These are phyloP conservation scores for Ascaphus truei DNA, from an alignment of 2,113 vertebrate species.

Conservation along the genomic window DNA sequence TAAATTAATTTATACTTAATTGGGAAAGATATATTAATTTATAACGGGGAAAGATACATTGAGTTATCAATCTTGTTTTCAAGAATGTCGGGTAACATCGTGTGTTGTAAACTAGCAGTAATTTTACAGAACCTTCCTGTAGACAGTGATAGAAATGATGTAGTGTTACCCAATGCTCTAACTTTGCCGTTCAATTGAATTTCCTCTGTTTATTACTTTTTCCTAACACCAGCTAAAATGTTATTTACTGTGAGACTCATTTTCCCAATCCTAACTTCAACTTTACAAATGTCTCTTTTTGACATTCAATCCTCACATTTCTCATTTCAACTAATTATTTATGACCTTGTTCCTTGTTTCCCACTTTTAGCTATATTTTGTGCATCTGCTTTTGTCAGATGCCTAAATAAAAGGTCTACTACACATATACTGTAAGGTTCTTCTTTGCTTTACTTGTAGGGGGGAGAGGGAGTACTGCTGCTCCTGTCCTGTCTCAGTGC, in stretches of 20 bases:
- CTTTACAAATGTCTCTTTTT: constrained; percentile 4
- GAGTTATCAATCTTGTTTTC: constrained; percentile 14
- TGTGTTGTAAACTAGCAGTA: too few species aligned
- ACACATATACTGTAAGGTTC: too few species aligned
- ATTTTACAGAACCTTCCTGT: constrained; percentile 8
- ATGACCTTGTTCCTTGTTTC: too few species aligned
- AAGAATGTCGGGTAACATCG: not conserved
- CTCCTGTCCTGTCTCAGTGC: too few species aligned
- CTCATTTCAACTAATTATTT: too few species aligned
- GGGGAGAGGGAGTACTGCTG: too few species aligned
- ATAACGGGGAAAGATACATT: constrained; percentile 2
- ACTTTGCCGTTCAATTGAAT: constrained; percentile 15
- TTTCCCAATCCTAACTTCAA: not conserved
- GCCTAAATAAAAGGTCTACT: too few species aligned
- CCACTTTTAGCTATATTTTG: not conserved
- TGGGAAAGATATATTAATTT: too few species aligned
- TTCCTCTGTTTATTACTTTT: constrained; percentile 6
- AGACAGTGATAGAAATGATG: constrained; percentile 12
- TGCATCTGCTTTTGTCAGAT: constrained; percentile 9
- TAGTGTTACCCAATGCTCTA: not conserved
- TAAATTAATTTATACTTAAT: constrained; percentile 12
- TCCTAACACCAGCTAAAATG: constrained; percentile 15
- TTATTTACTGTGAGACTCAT: not conserved
- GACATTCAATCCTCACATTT: constrained; percentile 15
- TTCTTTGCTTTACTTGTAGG: too few species aligned